Percentiles rank a stretch among this genome's conserved stretches.
phyloP scores from a whole-genome alignment of 2,888 invertebrate genomes.

The Tineola bisselliella region DNA sequence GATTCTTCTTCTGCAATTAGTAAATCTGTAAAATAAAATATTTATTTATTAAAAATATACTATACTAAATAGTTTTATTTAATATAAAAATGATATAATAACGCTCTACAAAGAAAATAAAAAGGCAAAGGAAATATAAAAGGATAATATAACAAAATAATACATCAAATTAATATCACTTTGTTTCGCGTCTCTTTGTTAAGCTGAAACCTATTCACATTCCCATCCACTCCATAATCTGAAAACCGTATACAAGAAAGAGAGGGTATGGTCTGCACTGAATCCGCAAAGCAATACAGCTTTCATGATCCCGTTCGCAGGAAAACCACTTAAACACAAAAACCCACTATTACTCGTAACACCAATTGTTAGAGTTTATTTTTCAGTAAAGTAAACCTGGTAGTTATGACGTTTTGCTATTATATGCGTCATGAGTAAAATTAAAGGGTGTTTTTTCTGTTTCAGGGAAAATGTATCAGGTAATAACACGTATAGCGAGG shows the following conservation, averaged over 20 bases:
- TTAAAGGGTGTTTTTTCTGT: constrained; percentile 49
- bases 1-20: no score
- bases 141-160: constrained; percentile 11
- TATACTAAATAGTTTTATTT: no score
- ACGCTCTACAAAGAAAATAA: not conserved
- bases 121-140: not conserved
- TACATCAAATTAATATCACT: not conserved
- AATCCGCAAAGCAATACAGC: constrained; percentile 34
- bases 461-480: constrained; percentile 45
- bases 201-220: not conserved
- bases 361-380: not conserved
- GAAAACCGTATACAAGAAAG: constrained; percentile 24
- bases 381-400: not conserved
- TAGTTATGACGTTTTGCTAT: not conserved
- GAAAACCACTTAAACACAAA: not conserved
- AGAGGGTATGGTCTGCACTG: constrained; percentile 32
- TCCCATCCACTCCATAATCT: constrained; percentile 1
- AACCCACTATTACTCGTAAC: not conserved
- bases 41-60: no score
- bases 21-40: no score
- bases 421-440: constrained; percentile 32
- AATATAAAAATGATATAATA: no score
- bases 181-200: not conserved
- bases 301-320: not conserved
- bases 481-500: constrained; percentile 36